Evolutionary conservation across 2,113 vertebrate species (phyloP).

Genomic region (Geococcyx californianus): DNA sequence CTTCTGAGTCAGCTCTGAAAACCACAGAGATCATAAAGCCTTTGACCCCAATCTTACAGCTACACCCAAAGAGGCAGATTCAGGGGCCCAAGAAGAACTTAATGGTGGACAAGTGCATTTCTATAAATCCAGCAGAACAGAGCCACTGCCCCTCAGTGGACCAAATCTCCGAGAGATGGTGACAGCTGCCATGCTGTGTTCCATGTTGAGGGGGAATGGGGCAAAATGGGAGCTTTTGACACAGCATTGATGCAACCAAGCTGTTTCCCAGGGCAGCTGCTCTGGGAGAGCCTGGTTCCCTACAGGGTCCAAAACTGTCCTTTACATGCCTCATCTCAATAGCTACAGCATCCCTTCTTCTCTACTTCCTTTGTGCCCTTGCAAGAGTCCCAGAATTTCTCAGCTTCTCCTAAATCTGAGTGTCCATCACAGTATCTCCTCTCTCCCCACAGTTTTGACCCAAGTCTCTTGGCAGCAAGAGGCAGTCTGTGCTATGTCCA

Average conservation of each 20-base stretch:
- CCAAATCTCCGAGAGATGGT: neutral
- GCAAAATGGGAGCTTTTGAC: neutral
- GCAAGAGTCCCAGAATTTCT: neutral
- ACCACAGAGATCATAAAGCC: neutral
- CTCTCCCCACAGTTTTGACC: neutral
- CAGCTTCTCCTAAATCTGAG: neutral
- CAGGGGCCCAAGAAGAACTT: neutral
- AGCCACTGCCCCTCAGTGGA: neutral
- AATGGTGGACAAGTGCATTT: neutral
- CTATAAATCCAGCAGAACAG: neutral
- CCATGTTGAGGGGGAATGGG: rapidly evolving
- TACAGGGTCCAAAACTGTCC: neutral
- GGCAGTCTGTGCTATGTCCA: rapidly evolving
- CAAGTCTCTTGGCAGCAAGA: neutral
- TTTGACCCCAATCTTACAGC: neutral
- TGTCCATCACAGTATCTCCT: neutral
- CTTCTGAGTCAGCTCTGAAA: neutral
- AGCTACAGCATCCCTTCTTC: neutral
- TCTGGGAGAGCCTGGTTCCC: neutral
- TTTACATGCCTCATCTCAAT: neutral
- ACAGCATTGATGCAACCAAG: neutral
- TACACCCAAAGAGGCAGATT: neutral
- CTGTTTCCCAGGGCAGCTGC: neutral
- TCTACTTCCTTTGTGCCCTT: neutral
- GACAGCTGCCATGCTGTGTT: neutral